Evolutionary conservation across 1,140 invertebrate species (phyloP).

Genomic region (Sycophaga agraensis): DNA sequence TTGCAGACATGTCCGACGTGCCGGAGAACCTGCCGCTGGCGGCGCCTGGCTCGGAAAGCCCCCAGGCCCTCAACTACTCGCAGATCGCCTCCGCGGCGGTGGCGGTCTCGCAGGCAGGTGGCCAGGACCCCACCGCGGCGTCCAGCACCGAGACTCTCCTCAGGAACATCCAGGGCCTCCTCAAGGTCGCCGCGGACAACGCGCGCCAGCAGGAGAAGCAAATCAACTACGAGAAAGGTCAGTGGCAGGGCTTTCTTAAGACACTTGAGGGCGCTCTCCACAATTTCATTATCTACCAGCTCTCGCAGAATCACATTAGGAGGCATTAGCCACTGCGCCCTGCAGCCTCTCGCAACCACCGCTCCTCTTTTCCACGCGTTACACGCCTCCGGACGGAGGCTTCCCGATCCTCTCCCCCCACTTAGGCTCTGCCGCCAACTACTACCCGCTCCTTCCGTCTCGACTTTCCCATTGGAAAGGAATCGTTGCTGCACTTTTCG

Average conservation of each 20-base stretch:
- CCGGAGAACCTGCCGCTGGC: slow-evolving; percentile 63
- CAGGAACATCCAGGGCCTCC: slow-evolving; percentile 90
- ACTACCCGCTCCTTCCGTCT: too few species aligned
- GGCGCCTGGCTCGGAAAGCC: slow-evolving; percentile 63
- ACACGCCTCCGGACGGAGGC: too few species aligned
- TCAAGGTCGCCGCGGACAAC: slow-evolving; percentile 94
- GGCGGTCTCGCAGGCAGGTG: slow-evolving; percentile 49
- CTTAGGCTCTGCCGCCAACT: too few species aligned
- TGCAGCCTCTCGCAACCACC: too few species aligned
- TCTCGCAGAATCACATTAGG: slow-evolving; percentile 55
- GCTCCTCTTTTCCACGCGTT: too few species aligned
- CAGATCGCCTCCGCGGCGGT: slow-evolving; percentile 61
- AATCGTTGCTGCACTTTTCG: too few species aligned
- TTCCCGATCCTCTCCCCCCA: too few species aligned
- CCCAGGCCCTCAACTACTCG: slow-evolving; percentile 72
- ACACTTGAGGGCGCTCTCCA: slow-evolving; percentile 57
- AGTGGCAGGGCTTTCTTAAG: slow-evolving; percentile 59
- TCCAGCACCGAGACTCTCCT: slow-evolving; percentile 90
- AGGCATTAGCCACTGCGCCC: slow-evolving; percentile 41
- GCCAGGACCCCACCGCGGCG: slow-evolving; percentile 61
- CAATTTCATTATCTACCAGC: slow-evolving; percentile 57
- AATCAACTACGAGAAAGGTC: slow-evolving; percentile 96
- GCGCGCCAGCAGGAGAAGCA: slow-evolving; percentile 92
- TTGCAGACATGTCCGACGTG: slow-evolving; percentile 67
- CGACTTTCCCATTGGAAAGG: too few species aligned